phyloP scores from a whole-genome alignment of 2,797 vertebrate genomes.

The Mormyrops boulengeri region DNA sequence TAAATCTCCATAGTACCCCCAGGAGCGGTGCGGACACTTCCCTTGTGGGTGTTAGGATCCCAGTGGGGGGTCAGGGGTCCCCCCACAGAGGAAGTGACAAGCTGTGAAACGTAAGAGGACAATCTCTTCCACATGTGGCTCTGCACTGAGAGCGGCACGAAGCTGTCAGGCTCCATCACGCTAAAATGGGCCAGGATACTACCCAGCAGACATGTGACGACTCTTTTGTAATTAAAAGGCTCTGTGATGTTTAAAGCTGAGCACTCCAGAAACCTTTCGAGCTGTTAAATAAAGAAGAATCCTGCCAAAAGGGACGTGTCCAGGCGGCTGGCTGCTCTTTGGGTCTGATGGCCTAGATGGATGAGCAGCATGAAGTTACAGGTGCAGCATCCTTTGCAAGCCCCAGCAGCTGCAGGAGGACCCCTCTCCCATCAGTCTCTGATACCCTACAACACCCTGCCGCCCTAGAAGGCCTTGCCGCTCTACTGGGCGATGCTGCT shows the following conservation, averaged over 20 bases:
- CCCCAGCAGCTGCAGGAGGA: not conserved
- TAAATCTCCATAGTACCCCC: constrained; percentile 73
- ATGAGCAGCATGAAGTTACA: not conserved
- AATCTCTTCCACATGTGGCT: constrained; percentile 99
- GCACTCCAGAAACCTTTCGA: constrained; percentile 67
- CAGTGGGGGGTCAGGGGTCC: constrained; percentile 88
- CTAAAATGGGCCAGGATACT: constrained; percentile 79
- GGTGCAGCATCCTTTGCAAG: not conserved
- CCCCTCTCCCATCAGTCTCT: not conserved
- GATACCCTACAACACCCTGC: not conserved
- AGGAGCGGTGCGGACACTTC: constrained; percentile 82
- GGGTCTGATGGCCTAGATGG: constrained; percentile 45
- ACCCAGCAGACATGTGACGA: constrained; percentile 85
- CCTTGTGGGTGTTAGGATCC: constrained; percentile 86
- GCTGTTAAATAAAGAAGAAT: constrained; percentile 76
- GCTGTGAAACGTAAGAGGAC: constrained; percentile 99
- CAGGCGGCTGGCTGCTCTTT: constrained; percentile 56
- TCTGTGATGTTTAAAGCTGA: constrained; percentile 81
- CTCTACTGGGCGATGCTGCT: not conserved
- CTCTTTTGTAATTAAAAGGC: constrained; percentile 88
- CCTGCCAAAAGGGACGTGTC: constrained; percentile 53
- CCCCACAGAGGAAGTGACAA: constrained; percentile 95
- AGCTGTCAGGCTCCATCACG: constrained; percentile 80
- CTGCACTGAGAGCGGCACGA: constrained; percentile 75
- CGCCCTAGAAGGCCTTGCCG: not conserved